Percentiles rank a stretch among this genome's conserved stretches.
Conservation (phyloP, 2,888 invertebrate genomes). For the Caenorhabditis wallacei region DNA sequence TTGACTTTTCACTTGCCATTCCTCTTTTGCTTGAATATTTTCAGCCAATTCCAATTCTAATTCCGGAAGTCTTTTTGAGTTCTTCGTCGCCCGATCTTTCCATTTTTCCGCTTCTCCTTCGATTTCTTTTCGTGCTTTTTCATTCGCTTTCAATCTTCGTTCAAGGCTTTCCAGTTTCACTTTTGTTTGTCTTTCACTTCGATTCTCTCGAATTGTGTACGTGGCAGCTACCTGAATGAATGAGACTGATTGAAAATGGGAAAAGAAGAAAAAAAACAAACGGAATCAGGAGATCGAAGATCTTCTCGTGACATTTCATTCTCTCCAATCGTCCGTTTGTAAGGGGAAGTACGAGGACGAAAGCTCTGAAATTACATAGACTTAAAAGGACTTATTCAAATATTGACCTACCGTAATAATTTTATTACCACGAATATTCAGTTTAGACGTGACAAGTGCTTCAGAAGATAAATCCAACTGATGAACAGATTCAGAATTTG, state of each 20-base stretch:
- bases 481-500: constrained; percentile 47
- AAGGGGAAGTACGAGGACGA: constrained; percentile 59
- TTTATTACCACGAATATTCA: constrained; percentile 58
- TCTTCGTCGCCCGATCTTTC: constrained; percentile 58
- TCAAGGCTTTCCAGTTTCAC: constrained; percentile 71
- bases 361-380: constrained; percentile 27
- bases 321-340: constrained; percentile 23
- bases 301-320: constrained; percentile 36
- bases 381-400: too few species aligned
- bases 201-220: constrained; percentile 61
- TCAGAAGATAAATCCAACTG: constrained; percentile 57
- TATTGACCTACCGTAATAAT: constrained; percentile 17
- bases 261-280: constrained; percentile 12
- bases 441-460: constrained; percentile 49
- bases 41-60: constrained; percentile 64
- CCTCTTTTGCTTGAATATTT: constrained; percentile 47
- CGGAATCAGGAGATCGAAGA: constrained; percentile 57
- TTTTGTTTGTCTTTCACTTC: constrained; percentile 68
- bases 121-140: constrained; percentile 66
- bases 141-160: constrained; percentile 66
- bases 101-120: constrained; percentile 70
- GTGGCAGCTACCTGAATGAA: constrained; percentile 64
- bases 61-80: constrained; percentile 54
- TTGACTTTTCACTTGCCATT: constrained; percentile 50
- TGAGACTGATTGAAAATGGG: constrained; percentile 1